These are phyloP conservation scores for Erpornis zantholeuca DNA, from an alignment of 2,113 vertebrate genomes.

Conservation along the genomic window DNA sequence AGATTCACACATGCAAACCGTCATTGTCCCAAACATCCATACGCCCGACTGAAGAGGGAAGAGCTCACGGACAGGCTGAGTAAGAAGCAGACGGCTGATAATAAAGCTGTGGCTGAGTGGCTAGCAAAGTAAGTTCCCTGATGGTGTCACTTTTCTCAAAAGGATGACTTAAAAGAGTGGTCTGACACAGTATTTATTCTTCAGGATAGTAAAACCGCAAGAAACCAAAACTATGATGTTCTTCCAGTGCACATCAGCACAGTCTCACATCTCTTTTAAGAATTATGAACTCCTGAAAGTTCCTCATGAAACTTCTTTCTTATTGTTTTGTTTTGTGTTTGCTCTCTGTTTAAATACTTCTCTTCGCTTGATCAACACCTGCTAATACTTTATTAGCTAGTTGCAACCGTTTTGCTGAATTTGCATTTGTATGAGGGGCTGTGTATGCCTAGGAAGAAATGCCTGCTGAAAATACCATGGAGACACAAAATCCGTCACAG, in stretches of 20 bases:
- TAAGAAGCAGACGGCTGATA: conserved; percentile 86
- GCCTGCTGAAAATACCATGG: not conserved
- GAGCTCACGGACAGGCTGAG: conserved; percentile 80
- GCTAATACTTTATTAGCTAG: not conserved
- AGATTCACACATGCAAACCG: conserved; percentile 97
- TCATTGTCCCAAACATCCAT: conserved; percentile 95
- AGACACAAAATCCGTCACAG: not conserved
- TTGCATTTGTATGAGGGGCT: not conserved
- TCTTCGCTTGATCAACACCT: not conserved
- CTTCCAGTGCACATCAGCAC: not conserved
- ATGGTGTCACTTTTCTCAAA: not conserved
- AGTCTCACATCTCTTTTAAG: not conserved
- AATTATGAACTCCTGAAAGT: not conserved
- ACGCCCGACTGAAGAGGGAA: conserved; percentile 91
- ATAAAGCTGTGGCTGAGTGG: conserved; percentile 97
- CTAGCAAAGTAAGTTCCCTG: conserved; percentile 85
- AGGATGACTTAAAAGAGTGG: not conserved
- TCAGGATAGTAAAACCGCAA: rapidly evolving
- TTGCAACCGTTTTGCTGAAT: not conserved
- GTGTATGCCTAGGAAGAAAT: not conserved
- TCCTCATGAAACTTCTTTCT: not conserved
- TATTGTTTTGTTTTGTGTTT: not conserved
- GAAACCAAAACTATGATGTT: not conserved
- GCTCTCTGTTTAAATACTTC: not conserved
- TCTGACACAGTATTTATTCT: not conserved